Evolutionary conservation across 2,113 vertebrate genomes (phyloP), one percentile per base, ranked within the genome.

Genomic region (Pygoscelis antarcticus): DNA sequence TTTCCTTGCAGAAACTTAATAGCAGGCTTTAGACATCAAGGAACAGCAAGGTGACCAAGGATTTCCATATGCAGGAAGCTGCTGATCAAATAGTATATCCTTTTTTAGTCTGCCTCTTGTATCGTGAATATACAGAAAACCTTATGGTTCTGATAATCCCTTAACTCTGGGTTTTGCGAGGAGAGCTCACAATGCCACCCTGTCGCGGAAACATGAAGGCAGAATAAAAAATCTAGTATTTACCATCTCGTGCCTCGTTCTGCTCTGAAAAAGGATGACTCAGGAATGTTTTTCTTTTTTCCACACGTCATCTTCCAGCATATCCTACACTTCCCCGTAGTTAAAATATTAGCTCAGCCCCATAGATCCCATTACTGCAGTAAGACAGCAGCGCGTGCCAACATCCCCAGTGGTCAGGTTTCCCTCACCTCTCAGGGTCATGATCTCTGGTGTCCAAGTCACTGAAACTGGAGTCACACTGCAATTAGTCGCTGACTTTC

Each of bases 21-120:
- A 85, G 47, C 42, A 57, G 82, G 51, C 75, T 96, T 88, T 32
- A 86, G 55, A 88, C 87, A 96, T 85, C 86, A 87, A 93, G 83
- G 47, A 93, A 47, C 40, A 75, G 54, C 75, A 95, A 97, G 94
- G 91, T 96, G 93, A 96, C 87, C 60, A 25, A 83, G 64, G 84
- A 91, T 95, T 94, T 95, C 93, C 87, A 91, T 82, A 90, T 42
- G 66, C 74, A 85, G 84, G 81, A 65, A 96, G 91, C 92, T 90
- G 86, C 47, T 83, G 89, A 95, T 95, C 93, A 91, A 84, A 87
- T 51, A 76, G 38, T 40, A 54, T 84, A 81, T 61, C 70, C 49
- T 85, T 94, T 83, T 93, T 66, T 85, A 94, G 85, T 89, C 93
- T 95, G 36, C 51, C 46, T 52, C 47, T 94, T 85, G 79, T 88